These are phyloP conservation scores for Zygogramma bicolorata DNA, from an alignment of 2,888 invertebrate genomes.

Conservation along the genomic window DNA sequence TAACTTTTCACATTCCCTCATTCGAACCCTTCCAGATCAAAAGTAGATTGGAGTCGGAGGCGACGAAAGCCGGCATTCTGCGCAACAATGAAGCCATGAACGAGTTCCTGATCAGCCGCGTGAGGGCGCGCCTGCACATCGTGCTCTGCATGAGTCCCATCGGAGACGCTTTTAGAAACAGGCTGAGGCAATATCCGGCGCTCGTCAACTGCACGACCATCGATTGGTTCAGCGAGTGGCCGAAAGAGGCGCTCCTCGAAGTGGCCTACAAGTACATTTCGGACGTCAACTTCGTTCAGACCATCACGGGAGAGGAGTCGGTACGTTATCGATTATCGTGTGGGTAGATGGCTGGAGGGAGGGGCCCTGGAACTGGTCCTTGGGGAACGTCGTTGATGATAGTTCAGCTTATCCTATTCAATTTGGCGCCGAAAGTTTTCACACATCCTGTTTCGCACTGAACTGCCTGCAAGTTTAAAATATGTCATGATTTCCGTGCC, in stretches of 20 bases:
- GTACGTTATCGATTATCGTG: too few relatives aligned
- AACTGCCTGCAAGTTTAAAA: too few relatives aligned
- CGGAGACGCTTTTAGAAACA: constrained; percentile 85
- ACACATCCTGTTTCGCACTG: too few relatives aligned
- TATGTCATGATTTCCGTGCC: too few relatives aligned
- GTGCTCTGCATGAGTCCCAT: constrained; percentile 91
- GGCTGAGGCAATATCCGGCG: constrained; percentile 89
- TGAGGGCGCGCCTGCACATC: constrained; percentile 82
- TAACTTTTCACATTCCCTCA: too few relatives aligned
- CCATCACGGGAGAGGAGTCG: constrained; percentile 74
- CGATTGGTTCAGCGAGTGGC: constrained; percentile 93
- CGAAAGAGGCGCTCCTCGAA: constrained; percentile 87
- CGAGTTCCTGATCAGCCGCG: constrained; percentile 81
- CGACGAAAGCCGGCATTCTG: constrained; percentile 70
- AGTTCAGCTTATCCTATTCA: too few relatives aligned
- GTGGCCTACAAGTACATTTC: constrained; percentile 86
- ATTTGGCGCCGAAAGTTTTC: too few relatives aligned
- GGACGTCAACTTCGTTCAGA: constrained; percentile 78
- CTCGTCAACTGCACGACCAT: constrained; percentile 89
- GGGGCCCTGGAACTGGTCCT: background rate
- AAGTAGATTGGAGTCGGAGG: constrained; percentile 71
- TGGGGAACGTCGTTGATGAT: background rate
- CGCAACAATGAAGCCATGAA: constrained; percentile 80
- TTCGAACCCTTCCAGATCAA: too few relatives aligned
- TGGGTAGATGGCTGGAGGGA: background rate